Evolutionary conservation across 2,888 invertebrate species (phyloP).

Genomic region (Kryphioiulus occultus): DNA sequence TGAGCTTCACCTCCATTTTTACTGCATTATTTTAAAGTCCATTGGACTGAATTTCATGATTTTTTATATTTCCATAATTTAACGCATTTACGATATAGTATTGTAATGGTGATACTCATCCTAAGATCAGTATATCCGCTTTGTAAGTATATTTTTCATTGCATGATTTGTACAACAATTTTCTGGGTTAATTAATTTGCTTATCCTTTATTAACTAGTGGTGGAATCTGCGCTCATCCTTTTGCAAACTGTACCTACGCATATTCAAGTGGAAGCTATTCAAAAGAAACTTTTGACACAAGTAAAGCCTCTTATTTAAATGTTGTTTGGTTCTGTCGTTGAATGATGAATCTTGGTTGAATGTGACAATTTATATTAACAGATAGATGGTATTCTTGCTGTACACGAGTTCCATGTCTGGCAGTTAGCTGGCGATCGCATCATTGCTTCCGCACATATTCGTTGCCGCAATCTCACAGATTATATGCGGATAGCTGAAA

Average conservation of each 20-base stretch:
- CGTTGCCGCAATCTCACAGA: slow-evolving; percentile 92
- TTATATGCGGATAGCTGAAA: slow-evolving; percentile 94
- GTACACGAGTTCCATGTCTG: slow-evolving; percentile 99
- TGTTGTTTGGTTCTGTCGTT: not conserved
- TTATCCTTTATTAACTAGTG: slow-evolving; percentile 63
- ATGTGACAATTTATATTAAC: slow-evolving; percentile 51
- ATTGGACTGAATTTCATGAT: not conserved
- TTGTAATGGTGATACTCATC: slow-evolving; percentile 86
- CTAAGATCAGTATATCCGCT: slow-evolving; percentile 90
- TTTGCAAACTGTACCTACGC: slow-evolving; percentile 97
- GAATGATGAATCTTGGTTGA: not conserved
- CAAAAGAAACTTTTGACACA: slow-evolving; percentile 85
- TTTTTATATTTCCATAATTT: slow-evolving; percentile 29
- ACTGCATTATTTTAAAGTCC: not conserved
- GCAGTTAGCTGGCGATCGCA: slow-evolving; percentile 96
- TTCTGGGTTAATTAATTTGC: not conserved
- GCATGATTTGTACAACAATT: not conserved
- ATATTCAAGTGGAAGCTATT: slow-evolving; percentile 89
- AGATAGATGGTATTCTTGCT: slow-evolving; percentile 88
- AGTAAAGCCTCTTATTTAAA: slow-evolving; percentile 59
- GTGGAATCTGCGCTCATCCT: slow-evolving; percentile 94
- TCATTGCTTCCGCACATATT: slow-evolving; percentile 97
- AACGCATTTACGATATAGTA: slow-evolving; percentile 66
- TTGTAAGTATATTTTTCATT: slow-evolving; percentile 59
- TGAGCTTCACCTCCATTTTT: slow-evolving; percentile 54